Base-by-base conservation (phyloP, 2,797 vertebrate species). In the Tauraco hartlaubi region DNA sequence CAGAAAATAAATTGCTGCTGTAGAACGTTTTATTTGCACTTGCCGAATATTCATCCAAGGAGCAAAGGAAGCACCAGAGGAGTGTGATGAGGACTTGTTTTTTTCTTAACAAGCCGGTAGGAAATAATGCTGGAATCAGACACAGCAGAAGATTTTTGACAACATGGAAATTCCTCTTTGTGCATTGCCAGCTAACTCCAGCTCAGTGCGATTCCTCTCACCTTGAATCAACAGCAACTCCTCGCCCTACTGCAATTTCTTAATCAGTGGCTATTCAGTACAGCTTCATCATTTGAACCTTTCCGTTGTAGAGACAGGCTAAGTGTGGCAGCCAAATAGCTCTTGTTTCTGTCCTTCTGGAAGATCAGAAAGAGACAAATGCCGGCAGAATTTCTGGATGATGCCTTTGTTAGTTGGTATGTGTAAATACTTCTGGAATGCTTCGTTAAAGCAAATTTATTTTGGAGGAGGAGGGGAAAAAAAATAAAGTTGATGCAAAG, bases 311-410 rank as follows among this genome's bases (percentile, higher is more conserved):
- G 64, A 37, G 69, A 48, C 48, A 74, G 44, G 73, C 33, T 58
- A 51, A 86, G 74, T 22, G 52, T 39, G 28, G 51, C 9, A 8
- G 59, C 66, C 94, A 80, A 91, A 82, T 80, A 68, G 82, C 81
- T 96, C 94, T 97, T 71, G 90, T 78, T 90, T 91, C 92, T 91
- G 61, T 76, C 76, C 81, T 96, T 93, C 88, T 85, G 55, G 72
- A 89, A 78, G 61, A 63, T 71, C 55, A 79, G 58, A 33, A 75
- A 49, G 72, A 87, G 71, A 49, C 49, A 93, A 95, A 88, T 58
- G 46, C 68, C 94, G 84, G 76, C 61, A 76, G 51, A 58, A 74
- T 46, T 92, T 95, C 63, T 80, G 33, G 33, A 15, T 23, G 58
- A 58, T 68, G 39, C 11, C 9, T 90, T 37, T n/a, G 28, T 84